Conservation (phyloP, 2,113 vertebrate genomes). For the Ptilorrhoa leucosticta region DNA sequence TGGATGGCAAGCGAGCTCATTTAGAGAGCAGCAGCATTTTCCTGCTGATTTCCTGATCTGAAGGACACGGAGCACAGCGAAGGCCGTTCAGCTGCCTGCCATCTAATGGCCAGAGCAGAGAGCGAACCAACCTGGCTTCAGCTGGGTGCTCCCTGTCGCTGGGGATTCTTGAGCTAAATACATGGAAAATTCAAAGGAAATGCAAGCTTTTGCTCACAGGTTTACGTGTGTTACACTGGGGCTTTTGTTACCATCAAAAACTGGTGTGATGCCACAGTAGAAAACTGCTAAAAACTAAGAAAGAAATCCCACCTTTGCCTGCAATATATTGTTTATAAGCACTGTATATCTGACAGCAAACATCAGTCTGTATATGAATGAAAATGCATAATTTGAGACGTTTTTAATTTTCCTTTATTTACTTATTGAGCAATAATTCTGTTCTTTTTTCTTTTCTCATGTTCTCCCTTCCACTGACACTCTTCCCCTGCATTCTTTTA, state of each 20-base stretch:
- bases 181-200: background rate
- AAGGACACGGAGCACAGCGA: background rate
- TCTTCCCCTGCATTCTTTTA: background rate
- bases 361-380: background rate
- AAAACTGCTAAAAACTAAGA: background rate
- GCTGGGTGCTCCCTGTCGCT: background rate
- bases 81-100: slow-evolving; percentile 23
- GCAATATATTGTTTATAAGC: background rate
- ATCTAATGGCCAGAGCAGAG: slow-evolving; percentile 38
- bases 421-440: background rate
- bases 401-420: background rate
- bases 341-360: background rate
- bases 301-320: background rate
- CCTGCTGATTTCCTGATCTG: background rate
- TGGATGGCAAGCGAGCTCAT: background rate
- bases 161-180: background rate
- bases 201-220: background rate
- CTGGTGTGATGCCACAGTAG: background rate
- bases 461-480: background rate
- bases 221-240: background rate
- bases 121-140: background rate
- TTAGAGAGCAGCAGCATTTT: background rate
- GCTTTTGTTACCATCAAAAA: background rate
- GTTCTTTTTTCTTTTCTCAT: background rate
- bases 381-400: background rate